phyloP scores from a whole-genome alignment of 2,113 vertebrate species.

The Camelus dromedarius region DNA sequence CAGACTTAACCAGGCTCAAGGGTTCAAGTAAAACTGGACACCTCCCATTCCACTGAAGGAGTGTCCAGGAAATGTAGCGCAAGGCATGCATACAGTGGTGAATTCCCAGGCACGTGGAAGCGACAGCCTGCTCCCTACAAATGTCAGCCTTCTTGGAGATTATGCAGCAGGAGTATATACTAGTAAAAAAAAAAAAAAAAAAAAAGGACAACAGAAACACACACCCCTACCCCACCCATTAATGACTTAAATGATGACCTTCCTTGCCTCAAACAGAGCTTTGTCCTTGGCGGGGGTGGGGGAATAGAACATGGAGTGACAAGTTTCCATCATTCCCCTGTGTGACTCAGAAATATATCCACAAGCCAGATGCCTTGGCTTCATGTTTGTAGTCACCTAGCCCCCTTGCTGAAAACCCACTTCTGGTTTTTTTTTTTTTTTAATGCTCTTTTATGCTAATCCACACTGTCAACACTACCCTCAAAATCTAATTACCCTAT shows the following conservation, averaged over 20 bases:
- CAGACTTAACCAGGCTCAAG: neutral
- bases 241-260: neutral
- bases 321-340: neutral
- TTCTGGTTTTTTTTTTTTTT: neutral
- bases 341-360: neutral
- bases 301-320: neutral
- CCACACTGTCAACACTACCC: neutral
- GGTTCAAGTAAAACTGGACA: conserved; percentile 28
- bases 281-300: neutral
- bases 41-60: conserved; percentile 6
- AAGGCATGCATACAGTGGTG: neutral
- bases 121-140: neutral
- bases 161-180: neutral
- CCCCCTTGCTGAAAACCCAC: conserved; percentile 41
- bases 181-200: neutral
- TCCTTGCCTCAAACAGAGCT: conserved; percentile 6
- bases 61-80: neutral
- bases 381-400: conserved; percentile 1
- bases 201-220: neutral
- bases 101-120: conserved; percentile 2
- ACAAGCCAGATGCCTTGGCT: conserved; percentile 47
- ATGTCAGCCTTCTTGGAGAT: conserved; percentile 10
- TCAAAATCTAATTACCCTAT: neutral
- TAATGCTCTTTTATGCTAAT: conserved; percentile 29
- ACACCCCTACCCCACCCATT: neutral